Evolutionary conservation across 2,113 vertebrate species (phyloP), one percentile per base, ranked within the genome.

Genomic region (Oplegnathus fasciatus): DNA sequence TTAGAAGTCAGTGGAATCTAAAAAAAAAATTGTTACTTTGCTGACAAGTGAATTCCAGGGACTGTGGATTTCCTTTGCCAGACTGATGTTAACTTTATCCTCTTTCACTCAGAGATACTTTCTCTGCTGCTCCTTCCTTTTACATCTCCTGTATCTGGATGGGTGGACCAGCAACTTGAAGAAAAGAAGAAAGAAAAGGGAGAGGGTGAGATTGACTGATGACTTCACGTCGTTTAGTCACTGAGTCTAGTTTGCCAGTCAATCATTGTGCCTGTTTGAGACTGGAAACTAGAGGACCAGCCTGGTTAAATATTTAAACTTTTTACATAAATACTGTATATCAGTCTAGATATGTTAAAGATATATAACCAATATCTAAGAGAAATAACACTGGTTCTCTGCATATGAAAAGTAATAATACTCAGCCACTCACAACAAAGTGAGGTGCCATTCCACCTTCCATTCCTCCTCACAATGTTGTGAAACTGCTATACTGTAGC

Each of bases 161-260:
- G 34, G 10, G 30, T 42, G 55, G 20, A 68, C 32, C 26, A n/a
- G 26, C 55, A 40, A 32, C 34, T 6, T 18, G 13, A 57, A 34
- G 34, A 48, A 48, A 28, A 40, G 20, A n/a, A 20, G 8, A 54
- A 30, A 9, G 18, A 30, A 52, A 40, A 8, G 32, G 34, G 1
- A 57, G 44, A 71, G 20, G 18, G 48, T 58, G 42, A 77, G 62
- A 42, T 42, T 60, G 18, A 50, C 10, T 26, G 17, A 65, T 28
- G 54, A 50, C 54, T 60, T 68, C 11, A 44, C 7, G 22, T 42
- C n/a, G 20, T 55, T 73, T 44, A 82, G 60, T 61, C 44, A 81
- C 4, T 2, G 22, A 65, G 75, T 62, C 26, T 34, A 28, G 32
- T 28, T 57, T 20, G 30, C n/a, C n/a, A n/a, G n/a, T 70, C 30